Evolutionary conservation across 2,888 invertebrate species (phyloP).

Genomic region (Drosophila paracracens): DNA sequence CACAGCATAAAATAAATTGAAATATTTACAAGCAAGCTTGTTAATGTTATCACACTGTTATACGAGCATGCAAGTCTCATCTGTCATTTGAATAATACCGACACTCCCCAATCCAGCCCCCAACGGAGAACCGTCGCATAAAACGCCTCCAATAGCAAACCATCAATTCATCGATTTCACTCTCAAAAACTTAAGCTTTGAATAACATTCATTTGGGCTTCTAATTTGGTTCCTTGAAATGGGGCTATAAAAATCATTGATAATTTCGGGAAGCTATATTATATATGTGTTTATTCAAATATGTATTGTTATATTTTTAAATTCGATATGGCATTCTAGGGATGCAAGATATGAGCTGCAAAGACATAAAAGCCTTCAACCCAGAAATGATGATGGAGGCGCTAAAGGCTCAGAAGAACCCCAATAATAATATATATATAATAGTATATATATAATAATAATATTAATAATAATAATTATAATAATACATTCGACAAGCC

Average conservation of each 20-base stretch:
- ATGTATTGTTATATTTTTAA: not conserved
- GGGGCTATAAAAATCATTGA: not conserved
- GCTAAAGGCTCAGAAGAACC: too few species aligned
- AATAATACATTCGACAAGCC: not conserved
- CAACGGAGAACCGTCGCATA: conserved; percentile 21
- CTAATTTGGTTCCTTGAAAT: not conserved
- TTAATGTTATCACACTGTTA: conserved; percentile 74
- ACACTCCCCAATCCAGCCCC: not conserved
- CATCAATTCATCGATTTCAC: conserved; percentile 49
- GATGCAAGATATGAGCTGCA: too few species aligned
- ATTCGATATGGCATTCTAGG: too few species aligned
- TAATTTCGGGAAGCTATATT: not conserved
- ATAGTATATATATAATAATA: too few species aligned
- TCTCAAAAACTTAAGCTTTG: conserved; percentile 39
- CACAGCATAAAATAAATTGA: conserved; percentile 77
- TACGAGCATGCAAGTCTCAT: conserved; percentile 49
- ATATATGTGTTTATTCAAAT: not conserved
- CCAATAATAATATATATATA: too few species aligned
- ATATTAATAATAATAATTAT: too few species aligned
- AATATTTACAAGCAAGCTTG: conserved; percentile 75
- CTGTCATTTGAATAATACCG: conserved; percentile 65
- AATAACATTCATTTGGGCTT: not conserved
- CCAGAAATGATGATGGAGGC: too few species aligned
- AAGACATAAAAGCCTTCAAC: too few species aligned
- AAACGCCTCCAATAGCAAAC: conserved; percentile 22